A percentile compares a stretch with the other conserved stretches of the same genome.
Evolutionary conservation across 2,797 vertebrate genomes (phyloP).

Genomic region (Arrhamphus sclerolepis): DNA sequence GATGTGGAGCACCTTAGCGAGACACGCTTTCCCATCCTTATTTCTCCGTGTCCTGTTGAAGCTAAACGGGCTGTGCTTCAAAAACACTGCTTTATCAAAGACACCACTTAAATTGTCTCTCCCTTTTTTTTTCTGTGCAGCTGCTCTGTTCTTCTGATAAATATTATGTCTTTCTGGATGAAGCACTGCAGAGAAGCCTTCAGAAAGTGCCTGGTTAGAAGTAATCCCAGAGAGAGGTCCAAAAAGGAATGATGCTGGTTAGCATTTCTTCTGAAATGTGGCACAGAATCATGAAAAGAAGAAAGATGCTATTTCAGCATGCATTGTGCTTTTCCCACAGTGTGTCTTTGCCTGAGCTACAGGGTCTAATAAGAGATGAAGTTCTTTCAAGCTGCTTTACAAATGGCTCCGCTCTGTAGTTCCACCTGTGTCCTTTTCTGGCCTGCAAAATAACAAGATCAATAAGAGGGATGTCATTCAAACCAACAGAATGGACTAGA

Average conservation of each 20-base stretch:
- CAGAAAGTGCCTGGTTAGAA: slow-evolving; percentile 77
- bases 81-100: slow-evolving; percentile 81
- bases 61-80: slow-evolving; percentile 78
- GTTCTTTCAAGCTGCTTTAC: slow-evolving; percentile 65
- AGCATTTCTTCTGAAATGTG: slow-evolving; percentile 71
- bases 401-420: slow-evolving; percentile 71
- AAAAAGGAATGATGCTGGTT: slow-evolving; percentile 72
- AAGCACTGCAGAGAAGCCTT: slow-evolving; percentile 64
- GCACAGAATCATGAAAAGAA: slow-evolving; percentile 61
- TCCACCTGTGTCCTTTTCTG: slow-evolving; percentile 67
- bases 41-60: slow-evolving; percentile 79
- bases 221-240: slow-evolving; percentile 76
- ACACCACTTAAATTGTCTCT: slow-evolving; percentile 78
- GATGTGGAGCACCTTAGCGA: slow-evolving; percentile 75
- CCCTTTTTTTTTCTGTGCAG: slow-evolving; percentile 48
- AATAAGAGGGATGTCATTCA: slow-evolving; percentile 62
- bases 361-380: slow-evolving; percentile 69
- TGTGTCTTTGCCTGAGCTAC: slow-evolving; percentile 64
- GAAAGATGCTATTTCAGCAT: slow-evolving; percentile 70
- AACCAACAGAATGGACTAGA: slow-evolving; percentile 24
- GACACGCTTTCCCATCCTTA: slow-evolving; percentile 74
- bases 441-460: slow-evolving; percentile 58
- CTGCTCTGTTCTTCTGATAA: slow-evolving; percentile 74
- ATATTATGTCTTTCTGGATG: slow-evolving; percentile 75
- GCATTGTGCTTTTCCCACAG: slow-evolving; percentile 65